Percentiles rank a stretch among this genome's conserved stretches.
Evolutionary conservation across 2,113 vertebrate genomes (phyloP).

Genomic region (Antigone vipio): DNA sequence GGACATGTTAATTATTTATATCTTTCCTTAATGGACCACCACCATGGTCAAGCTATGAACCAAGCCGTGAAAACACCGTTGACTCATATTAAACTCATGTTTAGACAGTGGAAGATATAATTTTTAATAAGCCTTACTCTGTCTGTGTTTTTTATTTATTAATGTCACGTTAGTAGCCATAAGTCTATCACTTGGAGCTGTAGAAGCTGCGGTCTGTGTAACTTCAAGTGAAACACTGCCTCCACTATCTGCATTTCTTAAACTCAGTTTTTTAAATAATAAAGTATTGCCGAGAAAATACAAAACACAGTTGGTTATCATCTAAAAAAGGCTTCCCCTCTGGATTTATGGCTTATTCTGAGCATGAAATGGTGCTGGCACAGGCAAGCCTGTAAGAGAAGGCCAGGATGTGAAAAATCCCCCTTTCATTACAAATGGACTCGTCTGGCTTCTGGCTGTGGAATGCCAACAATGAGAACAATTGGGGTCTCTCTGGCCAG

Average conservation of each 20-base stretch:
- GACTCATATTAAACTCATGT: slow-evolving; percentile 26
- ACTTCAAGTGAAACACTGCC: slow-evolving; percentile 15
- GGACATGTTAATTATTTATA: slow-evolving; percentile 45
- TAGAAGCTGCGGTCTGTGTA: neutral
- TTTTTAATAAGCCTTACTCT: slow-evolving; percentile 45
- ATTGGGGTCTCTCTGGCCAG: neutral
- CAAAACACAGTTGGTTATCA: neutral
- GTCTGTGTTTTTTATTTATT: slow-evolving; percentile 29
- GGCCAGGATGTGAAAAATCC: slow-evolving; percentile 33
- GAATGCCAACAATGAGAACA: slow-evolving; percentile 27
- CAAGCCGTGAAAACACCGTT: slow-evolving; percentile 53
- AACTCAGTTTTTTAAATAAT: neutral
- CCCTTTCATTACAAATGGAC: neutral
- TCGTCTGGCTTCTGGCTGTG: neutral
- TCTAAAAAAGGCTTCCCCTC: neutral
- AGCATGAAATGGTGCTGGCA: slow-evolving; percentile 17
- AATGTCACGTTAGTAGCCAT: neutral
- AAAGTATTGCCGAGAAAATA: neutral
- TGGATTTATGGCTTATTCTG: neutral
- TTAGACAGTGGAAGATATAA: slow-evolving; percentile 45
- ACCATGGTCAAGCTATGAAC: neutral
- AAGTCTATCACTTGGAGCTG: neutral
- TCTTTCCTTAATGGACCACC: slow-evolving; percentile 47
- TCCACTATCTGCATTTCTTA: neutral
- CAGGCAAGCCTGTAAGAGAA: neutral